These are phyloP conservation scores for Etheostoma perlongum DNA, from an alignment of 2,797 vertebrate genomes.

Conservation along the genomic window DNA sequence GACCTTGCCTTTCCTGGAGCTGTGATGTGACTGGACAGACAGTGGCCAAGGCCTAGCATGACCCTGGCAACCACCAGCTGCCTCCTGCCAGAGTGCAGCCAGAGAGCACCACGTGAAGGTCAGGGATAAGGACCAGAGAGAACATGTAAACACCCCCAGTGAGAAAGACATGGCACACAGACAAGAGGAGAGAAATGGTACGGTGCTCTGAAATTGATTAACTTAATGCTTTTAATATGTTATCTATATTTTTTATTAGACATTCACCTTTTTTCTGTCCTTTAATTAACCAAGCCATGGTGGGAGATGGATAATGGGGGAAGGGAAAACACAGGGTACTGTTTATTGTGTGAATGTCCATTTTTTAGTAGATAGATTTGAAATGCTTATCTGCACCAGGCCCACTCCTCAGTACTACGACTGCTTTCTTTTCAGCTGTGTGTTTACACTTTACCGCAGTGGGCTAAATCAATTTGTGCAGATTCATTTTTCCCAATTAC, in stretches of 20 bases:
- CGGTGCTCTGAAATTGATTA: constrained; percentile 2
- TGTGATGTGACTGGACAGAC: constrained; percentile 64
- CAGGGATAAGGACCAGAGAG: constrained; percentile 63
- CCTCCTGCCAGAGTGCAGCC: constrained; percentile 69
- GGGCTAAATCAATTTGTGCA: constrained; percentile 88
- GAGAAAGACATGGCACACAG: constrained; percentile 48
- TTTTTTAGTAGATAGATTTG: constrained; percentile 60
- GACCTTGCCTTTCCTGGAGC: constrained; percentile 74
- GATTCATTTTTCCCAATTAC: constrained; percentile 88
- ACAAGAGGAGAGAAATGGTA: constrained; percentile 15
- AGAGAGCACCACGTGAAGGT: constrained; percentile 73
- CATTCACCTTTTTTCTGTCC: constrained; percentile 11
- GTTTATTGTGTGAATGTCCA: constrained; percentile 53
- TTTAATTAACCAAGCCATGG: constrained; percentile 7
- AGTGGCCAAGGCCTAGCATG: constrained; percentile 77
- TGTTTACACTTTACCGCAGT: constrained; percentile 80
- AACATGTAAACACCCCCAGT: constrained; percentile 56
- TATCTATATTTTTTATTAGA: background rate
- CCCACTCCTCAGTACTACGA: constrained; percentile 63
- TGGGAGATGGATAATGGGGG: background rate
- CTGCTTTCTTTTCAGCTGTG: constrained; percentile 41
- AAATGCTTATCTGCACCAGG: constrained; percentile 79
- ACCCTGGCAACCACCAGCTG: constrained; percentile 78
- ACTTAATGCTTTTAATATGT: constrained; percentile 16
- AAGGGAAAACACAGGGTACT: background rate